Evolutionary conservation across 2,797 vertebrate species (phyloP), one percentile per base, ranked within the genome.

Genomic region (Myotis findleyi): DNA sequence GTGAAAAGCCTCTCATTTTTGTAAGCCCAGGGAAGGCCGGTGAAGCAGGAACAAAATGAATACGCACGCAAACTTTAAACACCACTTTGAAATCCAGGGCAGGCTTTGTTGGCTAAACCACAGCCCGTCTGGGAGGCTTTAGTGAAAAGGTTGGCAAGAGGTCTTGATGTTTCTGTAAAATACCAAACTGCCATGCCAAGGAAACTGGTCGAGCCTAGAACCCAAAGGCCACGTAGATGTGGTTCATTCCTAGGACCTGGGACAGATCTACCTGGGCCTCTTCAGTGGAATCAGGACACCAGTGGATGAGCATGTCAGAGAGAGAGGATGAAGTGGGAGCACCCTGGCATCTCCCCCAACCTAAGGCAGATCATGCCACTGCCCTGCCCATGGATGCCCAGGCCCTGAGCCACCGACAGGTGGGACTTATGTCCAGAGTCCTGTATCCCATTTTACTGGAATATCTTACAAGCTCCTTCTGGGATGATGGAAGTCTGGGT

Each of bases 401-500:
- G 12, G n/a, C 25, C 53, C 86, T 53, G 18, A 94, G 91, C 93
- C 91, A 94, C 59, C 38, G 64, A 93, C 79, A 36, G 69, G 23
- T 5, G 18, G 33, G 83, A 51, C 90, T 96, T 88, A 79, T 53
- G 23, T 59, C 0, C 3, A 25, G 92, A 83, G 87, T 96, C 96
- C 96, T 86, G 80, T 82, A 59, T 36, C 94, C 90, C 38, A 38
- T 95, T 97, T 98, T 94, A 87, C 97, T 91, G 87, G 94, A 87
- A 87, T 95, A 95, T 91, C 97, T 93, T 92, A 73, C 92, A 81
- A 90, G 89, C 57, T 87, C 95, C 82, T 92, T 96, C 49, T 38
- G 49, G 18, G 21, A 21, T 93, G 0, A 89, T 97, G 53, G 21
- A 71, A 85, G 85, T 97, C 95, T 98, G 97, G 88, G 21, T 82